These are phyloP conservation scores for Callipepla californica DNA, from an alignment of 2,113 vertebrate species.

Conservation along the genomic window DNA sequence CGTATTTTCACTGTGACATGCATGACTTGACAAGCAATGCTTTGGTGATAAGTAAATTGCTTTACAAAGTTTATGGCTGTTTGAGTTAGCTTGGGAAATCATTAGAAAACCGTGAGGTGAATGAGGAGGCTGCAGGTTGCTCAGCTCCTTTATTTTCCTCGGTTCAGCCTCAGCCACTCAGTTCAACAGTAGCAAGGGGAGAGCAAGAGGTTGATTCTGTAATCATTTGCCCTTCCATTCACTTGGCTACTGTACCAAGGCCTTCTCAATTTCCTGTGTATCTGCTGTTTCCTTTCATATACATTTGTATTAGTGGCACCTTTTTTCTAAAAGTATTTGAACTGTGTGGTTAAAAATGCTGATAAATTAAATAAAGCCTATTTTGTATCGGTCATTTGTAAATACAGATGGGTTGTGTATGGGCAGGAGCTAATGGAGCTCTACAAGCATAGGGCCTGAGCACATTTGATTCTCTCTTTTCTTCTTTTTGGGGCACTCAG, in stretches of 20 bases:
- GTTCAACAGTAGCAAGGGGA: background rate
- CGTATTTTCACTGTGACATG: background rate
- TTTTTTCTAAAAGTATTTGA: background rate
- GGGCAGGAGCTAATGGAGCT: background rate
- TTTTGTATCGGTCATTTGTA: background rate
- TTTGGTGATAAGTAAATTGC: background rate
- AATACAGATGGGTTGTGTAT: background rate
- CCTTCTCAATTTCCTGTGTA: background rate
- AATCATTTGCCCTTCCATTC: background rate
- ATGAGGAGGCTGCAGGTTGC: background rate
- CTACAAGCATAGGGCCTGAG: background rate
- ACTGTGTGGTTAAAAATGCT: background rate
- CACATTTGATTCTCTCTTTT: accelerated
- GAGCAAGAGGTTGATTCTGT: background rate
- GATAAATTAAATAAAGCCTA: background rate
- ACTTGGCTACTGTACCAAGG: background rate
- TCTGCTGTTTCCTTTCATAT: background rate
- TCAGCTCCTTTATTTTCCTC: background rate
- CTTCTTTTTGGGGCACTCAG: background rate
- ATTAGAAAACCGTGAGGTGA: background rate
- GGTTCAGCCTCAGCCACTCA: background rate
- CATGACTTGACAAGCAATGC: background rate
- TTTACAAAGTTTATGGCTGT: background rate
- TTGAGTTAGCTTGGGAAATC: background rate
- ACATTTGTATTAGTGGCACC: background rate